These are phyloP conservation scores for Pelmatolapia mariae DNA, from an alignment of 2,113 vertebrate genomes.

Conservation along the genomic window DNA sequence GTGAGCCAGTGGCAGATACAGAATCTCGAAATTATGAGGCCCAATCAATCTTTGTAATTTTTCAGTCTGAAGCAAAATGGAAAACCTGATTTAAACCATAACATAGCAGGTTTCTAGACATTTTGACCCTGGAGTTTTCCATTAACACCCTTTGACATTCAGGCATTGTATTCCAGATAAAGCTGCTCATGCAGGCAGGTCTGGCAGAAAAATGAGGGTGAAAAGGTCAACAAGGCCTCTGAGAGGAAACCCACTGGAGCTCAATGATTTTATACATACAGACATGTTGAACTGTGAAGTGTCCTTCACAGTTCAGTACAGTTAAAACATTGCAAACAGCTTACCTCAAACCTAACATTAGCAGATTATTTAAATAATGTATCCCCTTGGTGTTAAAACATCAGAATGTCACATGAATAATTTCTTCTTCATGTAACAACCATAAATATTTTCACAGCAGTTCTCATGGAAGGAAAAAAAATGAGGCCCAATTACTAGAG, in stretches of 20 bases:
- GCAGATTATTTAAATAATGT: neutral
- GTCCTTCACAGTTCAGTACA: neutral
- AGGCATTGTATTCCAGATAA: slow-evolving; percentile 13
- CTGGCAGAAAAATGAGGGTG: neutral
- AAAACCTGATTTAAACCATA: neutral
- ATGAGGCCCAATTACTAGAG: neutral
- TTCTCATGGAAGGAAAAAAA: neutral
- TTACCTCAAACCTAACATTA: neutral
- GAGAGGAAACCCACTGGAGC: slow-evolving; percentile 8
- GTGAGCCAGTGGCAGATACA: neutral
- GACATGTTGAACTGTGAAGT: no score
- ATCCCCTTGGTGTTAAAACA: neutral
- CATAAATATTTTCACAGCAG: neutral
- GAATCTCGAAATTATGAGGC: neutral
- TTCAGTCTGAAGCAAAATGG: neutral
- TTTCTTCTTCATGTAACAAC: neutral
- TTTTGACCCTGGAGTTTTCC: neutral
- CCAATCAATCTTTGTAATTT: neutral
- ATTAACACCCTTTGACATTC: slow-evolving; percentile 29
- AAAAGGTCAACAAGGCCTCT: slow-evolving; percentile 7
- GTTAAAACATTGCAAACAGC: neutral
- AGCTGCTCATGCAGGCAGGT: neutral
- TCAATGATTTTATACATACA: neutral
- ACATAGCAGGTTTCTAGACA: neutral
- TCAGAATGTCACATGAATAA: neutral